These are phyloP conservation scores for Drosophila anceps DNA, from an alignment of 2,888 invertebrate species.

Conservation along the genomic window DNA sequence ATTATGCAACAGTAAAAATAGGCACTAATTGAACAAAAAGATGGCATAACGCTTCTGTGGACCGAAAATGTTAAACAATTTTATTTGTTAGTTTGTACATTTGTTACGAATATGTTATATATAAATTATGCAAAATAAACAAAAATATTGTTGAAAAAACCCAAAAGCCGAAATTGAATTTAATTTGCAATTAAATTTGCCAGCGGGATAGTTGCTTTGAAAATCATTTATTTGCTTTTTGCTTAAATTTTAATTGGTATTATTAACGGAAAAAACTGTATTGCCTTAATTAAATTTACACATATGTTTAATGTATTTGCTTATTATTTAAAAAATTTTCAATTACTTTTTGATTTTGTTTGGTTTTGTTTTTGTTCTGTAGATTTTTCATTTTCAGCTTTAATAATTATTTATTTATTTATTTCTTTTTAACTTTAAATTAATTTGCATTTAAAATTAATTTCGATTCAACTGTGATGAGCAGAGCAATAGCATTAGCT, in stretches of 20 bases:
- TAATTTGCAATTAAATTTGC: slow-evolving; percentile 1
- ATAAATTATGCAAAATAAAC: slow-evolving; percentile 42
- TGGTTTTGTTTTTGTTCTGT: slow-evolving; percentile 35
- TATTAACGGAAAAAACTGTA: slow-evolving; percentile 56
- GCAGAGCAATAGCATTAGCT: not conserved
- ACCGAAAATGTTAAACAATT: slow-evolving; percentile 26
- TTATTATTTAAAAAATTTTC: slow-evolving; percentile 41
- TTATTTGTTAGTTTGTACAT: slow-evolving; percentile 46
- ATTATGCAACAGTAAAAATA: slow-evolving; percentile 20
- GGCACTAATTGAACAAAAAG: slow-evolving; percentile 2
- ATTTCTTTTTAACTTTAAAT: slow-evolving; percentile 14
- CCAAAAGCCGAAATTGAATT: not conserved
- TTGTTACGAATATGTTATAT: slow-evolving; percentile 44
- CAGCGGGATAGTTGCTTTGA: slow-evolving; percentile 22
- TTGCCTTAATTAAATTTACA: slow-evolving; percentile 47
- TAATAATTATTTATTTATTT: slow-evolving; percentile 15
- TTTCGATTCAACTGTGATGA: slow-evolving; percentile 33
- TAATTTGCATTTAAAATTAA: slow-evolving; percentile 14
- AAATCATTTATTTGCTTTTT: slow-evolving; percentile 50
- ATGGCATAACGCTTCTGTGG: slow-evolving; percentile 29
- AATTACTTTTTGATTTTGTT: slow-evolving; percentile 30
- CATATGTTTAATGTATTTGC: slow-evolving; percentile 34
- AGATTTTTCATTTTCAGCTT: slow-evolving; percentile 22
- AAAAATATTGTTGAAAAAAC: slow-evolving; percentile 25
- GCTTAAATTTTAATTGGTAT: slow-evolving; percentile 64